Evolutionary conservation across 2,888 invertebrate species (phyloP).

Genomic region (Tinea pellionella): DNA sequence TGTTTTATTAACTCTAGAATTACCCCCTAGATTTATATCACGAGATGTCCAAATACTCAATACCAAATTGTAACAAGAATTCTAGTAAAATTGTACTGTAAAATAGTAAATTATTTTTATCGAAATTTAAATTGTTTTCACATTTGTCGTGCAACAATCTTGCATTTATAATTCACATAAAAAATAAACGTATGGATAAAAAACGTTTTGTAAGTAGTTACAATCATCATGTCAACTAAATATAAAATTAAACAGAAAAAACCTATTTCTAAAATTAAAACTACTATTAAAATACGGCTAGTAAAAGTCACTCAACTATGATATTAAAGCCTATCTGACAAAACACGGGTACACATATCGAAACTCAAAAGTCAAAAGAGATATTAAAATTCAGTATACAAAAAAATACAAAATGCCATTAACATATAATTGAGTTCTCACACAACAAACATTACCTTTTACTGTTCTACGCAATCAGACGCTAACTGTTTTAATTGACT

Average conservation of each 20-base stretch:
- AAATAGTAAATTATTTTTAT: too few relatives aligned
- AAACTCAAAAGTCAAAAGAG: neutral
- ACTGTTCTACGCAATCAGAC: neutral
- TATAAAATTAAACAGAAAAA: neutral
- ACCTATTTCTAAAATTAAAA: neutral
- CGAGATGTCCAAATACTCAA: neutral
- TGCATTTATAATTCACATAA: neutral
- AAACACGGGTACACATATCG: constrained; percentile 9
- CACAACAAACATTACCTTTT: neutral
- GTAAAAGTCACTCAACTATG: neutral
- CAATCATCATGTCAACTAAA: constrained; percentile 1
- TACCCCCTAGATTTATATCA: too few relatives aligned
- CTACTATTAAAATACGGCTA: neutral
- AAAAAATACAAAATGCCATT: neutral
- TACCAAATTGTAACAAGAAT: neutral
- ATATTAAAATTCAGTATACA: neutral
- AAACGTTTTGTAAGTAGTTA: neutral
- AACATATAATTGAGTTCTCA: neutral
- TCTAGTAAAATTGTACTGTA: neutral
- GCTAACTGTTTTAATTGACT: constrained; percentile 37
- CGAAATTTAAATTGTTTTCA: too few relatives aligned
- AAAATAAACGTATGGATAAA: neutral
- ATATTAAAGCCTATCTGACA: constrained; percentile 1
- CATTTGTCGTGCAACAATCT: neutral
- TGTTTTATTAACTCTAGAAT: too few relatives aligned